These are phyloP conservation scores for Eudyptes chrysolophus DNA, from an alignment of 2,113 vertebrate species.

Conservation along the genomic window DNA sequence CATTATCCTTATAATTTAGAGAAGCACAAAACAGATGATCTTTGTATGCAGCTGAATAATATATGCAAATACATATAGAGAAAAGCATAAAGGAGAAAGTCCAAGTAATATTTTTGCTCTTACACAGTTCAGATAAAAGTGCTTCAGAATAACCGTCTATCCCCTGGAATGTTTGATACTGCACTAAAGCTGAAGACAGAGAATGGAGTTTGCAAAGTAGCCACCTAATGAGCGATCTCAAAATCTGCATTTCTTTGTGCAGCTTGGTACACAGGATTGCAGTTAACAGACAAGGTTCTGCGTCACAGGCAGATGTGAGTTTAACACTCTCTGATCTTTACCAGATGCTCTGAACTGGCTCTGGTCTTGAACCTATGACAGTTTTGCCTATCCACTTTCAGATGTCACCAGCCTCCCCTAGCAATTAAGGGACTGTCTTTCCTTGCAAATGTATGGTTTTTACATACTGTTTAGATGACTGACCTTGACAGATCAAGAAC, in stretches of 20 bases:
- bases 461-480: not conserved
- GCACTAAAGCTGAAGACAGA: not conserved
- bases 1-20: not conserved
- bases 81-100: not conserved
- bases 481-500: not conserved
- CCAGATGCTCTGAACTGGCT: constrained; percentile 56
- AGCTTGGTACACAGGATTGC: not conserved
- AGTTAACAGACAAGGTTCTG: not conserved
- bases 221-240: not conserved
- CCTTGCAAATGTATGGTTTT: not conserved
- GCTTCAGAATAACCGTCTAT: not conserved
- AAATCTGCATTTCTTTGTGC: not conserved
- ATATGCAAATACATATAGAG: not conserved
- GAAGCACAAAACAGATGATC: accelerated
- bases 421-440: not conserved
- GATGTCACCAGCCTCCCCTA: constrained; percentile 52
- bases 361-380: constrained; percentile 12
- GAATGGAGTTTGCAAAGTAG: not conserved
- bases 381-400: constrained; percentile 50
- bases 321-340: constrained; percentile 53
- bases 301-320: not conserved
- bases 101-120: not conserved
- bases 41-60: not conserved
- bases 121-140: not conserved
- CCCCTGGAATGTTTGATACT: not conserved